Base-by-base conservation (phyloP, 1,140 invertebrate genomes). In the Macrocentrus cingulum region DNA sequence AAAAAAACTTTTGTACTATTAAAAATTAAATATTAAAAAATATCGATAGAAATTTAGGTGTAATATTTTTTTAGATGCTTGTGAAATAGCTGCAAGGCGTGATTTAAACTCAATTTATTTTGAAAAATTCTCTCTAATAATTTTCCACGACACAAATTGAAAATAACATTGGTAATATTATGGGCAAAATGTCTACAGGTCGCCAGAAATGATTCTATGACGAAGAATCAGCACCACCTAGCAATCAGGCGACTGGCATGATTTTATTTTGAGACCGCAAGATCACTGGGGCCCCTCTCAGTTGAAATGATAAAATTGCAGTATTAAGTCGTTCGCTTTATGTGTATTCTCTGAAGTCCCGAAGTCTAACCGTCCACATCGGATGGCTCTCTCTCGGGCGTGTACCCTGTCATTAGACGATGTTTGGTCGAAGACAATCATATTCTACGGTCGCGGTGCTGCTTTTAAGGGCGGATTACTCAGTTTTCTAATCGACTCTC, bases 301-400 rank as follows among this genome's bases (percentile, higher is more conserved):
- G 66, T 67, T 65, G 63, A 67, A 80, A 76, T 80, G 76, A 79
- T 80, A 78, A 80, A 79, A 80, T 80, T 79, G 75, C 72, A 70
- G 77, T 75, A 79, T 79, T 80, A 77, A 77, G 75, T 80, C 74
- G 77, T 79, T 77, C 69, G 68, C 71, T 79, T 80, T 80, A 80
- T 80, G 77, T 76, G 77, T 78, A 73, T 80, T 80, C 78, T 70
- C 67, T 80, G 78, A 80, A 80, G 71, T 75, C 68, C 66, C 66
- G 63, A 72, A 74, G 67, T 74, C 64, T 60, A 61, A 60, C 55
- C 62, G 64, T 65, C 56, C 56, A 55, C 56, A 46, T 59, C 45
- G 61, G 65, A 71, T 64, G 59, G 65, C 62, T 52, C 51, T 57
- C 52, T 59, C 57, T 49, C n/a, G 11, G 41, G n/a, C 9, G 7